Percentiles rank a stretch among this genome's conserved stretches.
These are phyloP conservation scores for Stictonetta naevosa DNA, from an alignment of 2,113 vertebrate genomes.

Conservation along the genomic window DNA sequence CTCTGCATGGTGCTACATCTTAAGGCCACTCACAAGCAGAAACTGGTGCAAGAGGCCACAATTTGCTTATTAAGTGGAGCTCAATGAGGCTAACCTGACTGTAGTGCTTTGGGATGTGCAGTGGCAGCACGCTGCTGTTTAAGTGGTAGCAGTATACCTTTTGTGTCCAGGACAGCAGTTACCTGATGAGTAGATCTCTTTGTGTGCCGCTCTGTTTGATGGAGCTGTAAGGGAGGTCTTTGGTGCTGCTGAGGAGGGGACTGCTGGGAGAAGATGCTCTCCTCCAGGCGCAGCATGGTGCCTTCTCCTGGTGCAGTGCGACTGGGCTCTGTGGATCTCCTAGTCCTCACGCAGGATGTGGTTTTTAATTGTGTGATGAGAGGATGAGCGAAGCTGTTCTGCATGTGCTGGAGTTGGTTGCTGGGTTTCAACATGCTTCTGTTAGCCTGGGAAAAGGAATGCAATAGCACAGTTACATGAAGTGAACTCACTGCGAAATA, in stretches of 20 bases:
- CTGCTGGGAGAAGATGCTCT: not conserved
- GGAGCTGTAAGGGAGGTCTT: not conserved
- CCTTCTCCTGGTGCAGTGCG: not conserved
- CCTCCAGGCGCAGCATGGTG: not conserved
- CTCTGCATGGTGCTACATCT: not conserved
- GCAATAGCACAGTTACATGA: not conserved
- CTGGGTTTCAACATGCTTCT: not conserved
- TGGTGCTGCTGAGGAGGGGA: not conserved
- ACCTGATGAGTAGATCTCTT: not conserved
- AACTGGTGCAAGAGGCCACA: not conserved
- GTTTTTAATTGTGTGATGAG: not conserved
- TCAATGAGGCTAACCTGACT: not conserved
- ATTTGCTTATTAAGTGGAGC: not conserved
- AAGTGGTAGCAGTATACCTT: not conserved
- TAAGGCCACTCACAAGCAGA: not conserved
- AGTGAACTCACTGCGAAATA: not conserved
- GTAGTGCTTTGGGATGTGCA: not conserved
- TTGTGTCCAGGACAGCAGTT: not conserved
- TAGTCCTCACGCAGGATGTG: accelerated
- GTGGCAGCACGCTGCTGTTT: not conserved
- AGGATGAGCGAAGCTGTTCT: not conserved
- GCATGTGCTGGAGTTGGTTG: not conserved
- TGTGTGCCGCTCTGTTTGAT: not conserved
- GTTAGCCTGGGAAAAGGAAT: not conserved
- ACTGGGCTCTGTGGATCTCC: not conserved